Base-by-base conservation (phyloP, 2,888 invertebrate genomes). In the Sarcophaga rosellei region DNA sequence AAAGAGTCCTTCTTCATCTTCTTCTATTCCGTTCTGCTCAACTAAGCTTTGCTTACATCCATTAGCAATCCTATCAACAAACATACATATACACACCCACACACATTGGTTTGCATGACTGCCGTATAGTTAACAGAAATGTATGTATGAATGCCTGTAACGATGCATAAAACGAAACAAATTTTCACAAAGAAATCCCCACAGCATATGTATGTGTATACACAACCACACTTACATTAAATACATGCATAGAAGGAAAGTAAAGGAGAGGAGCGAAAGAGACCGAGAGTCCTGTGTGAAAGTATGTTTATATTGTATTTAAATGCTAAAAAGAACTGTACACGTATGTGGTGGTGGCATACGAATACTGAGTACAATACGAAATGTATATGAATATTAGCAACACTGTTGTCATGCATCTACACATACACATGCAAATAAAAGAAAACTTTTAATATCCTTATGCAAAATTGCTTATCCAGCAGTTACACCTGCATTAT, bases 11-110 rank as follows among this genome's bases (percentile, higher is more conserved):
- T 53, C 53, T 20, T 53, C 17, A 68, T 83, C 78, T 3, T 53
- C 53, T 73, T 83, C 78, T 78, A 73, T 83, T 15, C 12, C 12
- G 62, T 74, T 63, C 47, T 74, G 74, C 83, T 83, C 73, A 77
- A 77, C 77, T 83, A 63, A 83, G 74, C 73, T 78, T 74, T 83
- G 78, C 78, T 69, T 83, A 35, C 35, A 83, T 47, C 73, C 78
- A 83, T 83, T 83, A 78, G 73, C 73, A 61, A 73, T 47, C 74
- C 53, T 44, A 47, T 44, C 35, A 25, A 65, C 72, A 47, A 23
- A 15, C 53, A 65, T 6, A 63, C 47, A 35, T 10, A 59, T 8
- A 25, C 61, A 61, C 61, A n/a, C 61, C 15, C 57, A 15, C 6
- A 35, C 35, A 35, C 2, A 25, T 4, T 35, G 35, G 35, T 35